Evolutionary conservation across 2,888 invertebrate species (phyloP), one percentile per base, ranked within the genome.

Genomic region (Zootermopsis nevadensis): DNA sequence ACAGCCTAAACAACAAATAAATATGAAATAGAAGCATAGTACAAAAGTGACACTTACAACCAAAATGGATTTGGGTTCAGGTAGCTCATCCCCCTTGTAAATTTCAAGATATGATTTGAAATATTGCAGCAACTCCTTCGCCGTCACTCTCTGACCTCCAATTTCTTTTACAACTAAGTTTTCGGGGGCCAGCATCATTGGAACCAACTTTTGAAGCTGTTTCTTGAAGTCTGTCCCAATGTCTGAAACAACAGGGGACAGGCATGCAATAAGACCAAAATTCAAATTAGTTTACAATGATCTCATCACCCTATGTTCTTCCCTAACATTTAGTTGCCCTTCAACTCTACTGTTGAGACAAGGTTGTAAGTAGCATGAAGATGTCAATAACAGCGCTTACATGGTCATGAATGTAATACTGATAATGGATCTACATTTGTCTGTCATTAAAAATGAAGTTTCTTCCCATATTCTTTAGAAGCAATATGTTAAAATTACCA

Each of bases 61-160:
- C 85, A 99, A 93, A 98, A 99, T 99, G 86, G 98, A 98, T 91
- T 99, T 99, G 2, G 99, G 99, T 90, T 99, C 99, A 0, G 99
- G 99, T 87, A 99, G 91, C 88, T 99, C 98, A 89, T 99, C 98
- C 38, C 99, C 98, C 90, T 97, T 97, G 91, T 99, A 99, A 86
- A 99, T 98, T 90, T 95, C 95, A 91, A 99, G 98, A 89, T 99
- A 99, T 30, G 98, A 96, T 90, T 97, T 97, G 91, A 99, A 99
- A 91, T 99, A 99, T 91, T 99, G 98, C 87, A 99, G 92, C 86
- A 99, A 92, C 90, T 99, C 98, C 87, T 96, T 94, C 80, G 97
- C 97, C 88, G 96, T 96, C 35, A 99, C 96, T 86, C 95, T 94
- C 89, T 97, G 95, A 0, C 99, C 99, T 38, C 38, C 10, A 88